Evolutionary conservation across 2,888 invertebrate species (phyloP).

Genomic region (Litoditis marina): DNA sequence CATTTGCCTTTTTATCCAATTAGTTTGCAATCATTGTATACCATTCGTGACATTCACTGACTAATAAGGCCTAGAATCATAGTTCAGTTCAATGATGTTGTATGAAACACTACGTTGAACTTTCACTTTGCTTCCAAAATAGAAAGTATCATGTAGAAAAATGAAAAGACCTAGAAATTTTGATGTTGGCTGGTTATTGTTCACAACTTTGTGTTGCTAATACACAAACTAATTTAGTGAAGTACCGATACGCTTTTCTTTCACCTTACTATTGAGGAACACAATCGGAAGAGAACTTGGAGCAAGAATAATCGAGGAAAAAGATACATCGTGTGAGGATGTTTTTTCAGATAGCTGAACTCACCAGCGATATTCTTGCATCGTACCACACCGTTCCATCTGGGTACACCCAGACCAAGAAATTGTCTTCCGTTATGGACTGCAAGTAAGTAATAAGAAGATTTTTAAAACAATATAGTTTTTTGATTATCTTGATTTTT

Average conservation of each 20-base stretch:
- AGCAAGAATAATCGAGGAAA: background rate
- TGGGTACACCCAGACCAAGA: slow-evolving; percentile 59
- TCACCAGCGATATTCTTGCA: slow-evolving; percentile 38
- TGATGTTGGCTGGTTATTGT: too few relatives aligned
- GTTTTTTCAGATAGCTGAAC: background rate
- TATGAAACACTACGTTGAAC: too few relatives aligned
- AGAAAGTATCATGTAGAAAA: too few relatives aligned
- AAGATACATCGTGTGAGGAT: background rate
- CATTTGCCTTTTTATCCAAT: background rate
- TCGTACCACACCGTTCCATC: slow-evolving; percentile 60
- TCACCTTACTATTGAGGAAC: too few relatives aligned
- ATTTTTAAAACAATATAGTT: background rate
- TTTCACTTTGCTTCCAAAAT: too few relatives aligned
- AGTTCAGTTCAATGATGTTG: too few relatives aligned
- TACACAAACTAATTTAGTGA: background rate
- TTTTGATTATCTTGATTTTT: slow-evolving; percentile 3
- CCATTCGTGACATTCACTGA: too few relatives aligned
- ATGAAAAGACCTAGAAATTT: too few relatives aligned
- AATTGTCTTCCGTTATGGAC: slow-evolving; percentile 60
- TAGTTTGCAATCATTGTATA: too few relatives aligned
- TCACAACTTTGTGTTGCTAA: too few relatives aligned
- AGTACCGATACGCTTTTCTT: background rate
- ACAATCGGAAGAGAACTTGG: background rate
- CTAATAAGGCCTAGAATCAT: too few relatives aligned
- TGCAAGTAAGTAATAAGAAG: slow-evolving; percentile 6